These are phyloP conservation scores for Euborellia annulipes DNA, from an alignment of 1,140 invertebrate genomes.

Conservation along the genomic window DNA sequence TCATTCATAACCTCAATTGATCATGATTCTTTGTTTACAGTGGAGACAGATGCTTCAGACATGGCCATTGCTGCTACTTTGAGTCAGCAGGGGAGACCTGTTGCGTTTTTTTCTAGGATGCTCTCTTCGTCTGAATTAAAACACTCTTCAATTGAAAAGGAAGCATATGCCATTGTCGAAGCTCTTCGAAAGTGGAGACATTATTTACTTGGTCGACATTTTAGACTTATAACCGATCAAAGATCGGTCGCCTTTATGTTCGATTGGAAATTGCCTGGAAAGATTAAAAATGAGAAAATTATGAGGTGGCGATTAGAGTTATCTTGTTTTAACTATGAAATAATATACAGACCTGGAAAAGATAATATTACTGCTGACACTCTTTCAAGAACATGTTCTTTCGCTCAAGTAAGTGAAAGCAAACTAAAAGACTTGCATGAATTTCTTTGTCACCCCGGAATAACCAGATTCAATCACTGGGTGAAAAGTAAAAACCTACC, in stretches of 20 bases:
- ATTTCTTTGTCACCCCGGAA: slow-evolving; percentile 16
- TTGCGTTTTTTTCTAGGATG: neutral
- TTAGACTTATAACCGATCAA: no score
- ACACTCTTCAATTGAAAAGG: neutral
- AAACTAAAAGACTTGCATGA: slow-evolving; percentile 11
- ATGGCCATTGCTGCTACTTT: slow-evolving; percentile 2
- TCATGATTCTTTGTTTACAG: no score
- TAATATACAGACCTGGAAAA: neutral
- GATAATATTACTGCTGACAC: neutral
- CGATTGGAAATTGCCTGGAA: neutral
- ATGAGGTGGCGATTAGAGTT: neutral
- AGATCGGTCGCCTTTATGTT: neutral
- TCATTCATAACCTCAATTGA: no score
- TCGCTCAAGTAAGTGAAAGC: neutral
- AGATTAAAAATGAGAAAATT: neutral
- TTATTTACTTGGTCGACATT: neutral
- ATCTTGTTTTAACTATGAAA: no score
- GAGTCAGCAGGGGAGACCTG: neutral
- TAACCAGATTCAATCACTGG: slow-evolving; percentile 16
- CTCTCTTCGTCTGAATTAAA: neutral
- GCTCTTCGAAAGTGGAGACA: neutral
- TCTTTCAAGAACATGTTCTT: neutral
- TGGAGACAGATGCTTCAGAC: neutral
- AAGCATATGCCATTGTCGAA: neutral
- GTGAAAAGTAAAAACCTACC: slow-evolving; percentile 13